Base-by-base conservation (phyloP, 1,140 invertebrate species). In the Lepidurus arcticus region DNA sequence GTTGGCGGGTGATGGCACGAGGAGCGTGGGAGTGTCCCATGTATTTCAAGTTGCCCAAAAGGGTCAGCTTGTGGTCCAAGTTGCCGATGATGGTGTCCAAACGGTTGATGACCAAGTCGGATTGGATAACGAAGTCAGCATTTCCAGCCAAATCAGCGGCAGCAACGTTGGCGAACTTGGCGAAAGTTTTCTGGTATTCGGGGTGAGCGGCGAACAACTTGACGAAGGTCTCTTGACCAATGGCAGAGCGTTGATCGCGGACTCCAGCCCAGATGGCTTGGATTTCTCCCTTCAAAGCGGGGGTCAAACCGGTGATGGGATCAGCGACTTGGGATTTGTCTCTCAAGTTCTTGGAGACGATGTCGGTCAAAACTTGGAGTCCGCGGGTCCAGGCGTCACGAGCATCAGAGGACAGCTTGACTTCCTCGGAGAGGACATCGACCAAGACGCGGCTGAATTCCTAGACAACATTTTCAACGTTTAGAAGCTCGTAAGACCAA, bases 121-220 rank as follows among this genome's bases (percentile, higher is more conserved):
- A 89, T 83, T 93, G 92, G 0, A 90, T 90, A 80, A 89, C 88
- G 80, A 92, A 89, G 81, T 88, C 89, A n/a, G 87, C 86, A 82
- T 90, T 90, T 0, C 81, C 80, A 5, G 83, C 73, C 78, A 91
- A 85, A 79, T 91, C 86, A 0, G 88, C 85, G 9, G 87, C 78
- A 0, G 88, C 84, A 1, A 89, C 77, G 16, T 89, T 87, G 81
- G 85, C 87, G 77, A 92, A 89, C 75, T 86, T 84, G 43, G 83
- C 83, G 82, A 93, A 93, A 75, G 86, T 83, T 10, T 88, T 82
- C 80, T 89, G 88, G 65, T 89, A 85, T 7, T 90, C 84, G 1
- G 91, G 91, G 84, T 90, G 85, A 24, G 86, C 85, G 74, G 84
- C 84, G 82, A 92, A 91, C 26, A 78, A 73, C 76, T 73, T 53